Evolutionary conservation across 1,140 invertebrate genomes (phyloP).

Genomic region (Temnothorax curvispinosus): DNA sequence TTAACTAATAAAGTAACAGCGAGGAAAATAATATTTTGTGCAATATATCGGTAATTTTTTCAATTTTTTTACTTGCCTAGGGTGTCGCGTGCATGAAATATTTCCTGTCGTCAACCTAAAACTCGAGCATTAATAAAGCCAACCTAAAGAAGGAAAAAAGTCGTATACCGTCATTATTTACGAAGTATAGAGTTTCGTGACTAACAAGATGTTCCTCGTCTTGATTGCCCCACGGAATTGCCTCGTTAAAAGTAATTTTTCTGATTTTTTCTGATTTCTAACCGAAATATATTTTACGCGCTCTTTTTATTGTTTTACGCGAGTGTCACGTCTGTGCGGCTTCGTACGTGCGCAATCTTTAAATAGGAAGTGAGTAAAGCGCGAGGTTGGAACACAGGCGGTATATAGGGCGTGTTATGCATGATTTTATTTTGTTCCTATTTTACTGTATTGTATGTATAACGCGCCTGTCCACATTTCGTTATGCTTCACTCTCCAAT

Average conservation of each 20-base stretch:
- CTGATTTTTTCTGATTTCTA: too few species aligned
- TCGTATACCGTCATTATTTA: slow-evolving; percentile 40
- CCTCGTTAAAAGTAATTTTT: slow-evolving; percentile 4
- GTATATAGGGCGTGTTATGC: slow-evolving; percentile 24
- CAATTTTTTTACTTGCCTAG: neutral
- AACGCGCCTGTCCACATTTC: neutral
- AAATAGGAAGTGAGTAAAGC: neutral
- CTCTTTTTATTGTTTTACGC: neutral
- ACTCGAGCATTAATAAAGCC: slow-evolving; percentile 32
- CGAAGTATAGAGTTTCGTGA: slow-evolving; percentile 14
- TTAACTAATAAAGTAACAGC: neutral
- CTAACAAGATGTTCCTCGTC: slow-evolving; percentile 26
- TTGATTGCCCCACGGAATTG: neutral
- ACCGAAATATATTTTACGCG: neutral
- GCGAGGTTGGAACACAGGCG: neutral
- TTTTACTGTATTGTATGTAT: neutral
- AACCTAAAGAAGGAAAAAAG: neutral
- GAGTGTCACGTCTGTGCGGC: neutral
- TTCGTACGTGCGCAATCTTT: slow-evolving; percentile 21
- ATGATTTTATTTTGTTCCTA: slow-evolving; percentile 29
- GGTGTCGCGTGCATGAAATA: slow-evolving; percentile 32
- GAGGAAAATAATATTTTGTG: neutral
- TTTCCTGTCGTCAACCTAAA: slow-evolving; percentile 34
- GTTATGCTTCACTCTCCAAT: neutral
- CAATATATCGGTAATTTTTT: neutral